Evolutionary conservation across 2,888 invertebrate species (phyloP), one percentile per base, ranked within the genome.

Genomic region (Yponomeuta evonymella): DNA sequence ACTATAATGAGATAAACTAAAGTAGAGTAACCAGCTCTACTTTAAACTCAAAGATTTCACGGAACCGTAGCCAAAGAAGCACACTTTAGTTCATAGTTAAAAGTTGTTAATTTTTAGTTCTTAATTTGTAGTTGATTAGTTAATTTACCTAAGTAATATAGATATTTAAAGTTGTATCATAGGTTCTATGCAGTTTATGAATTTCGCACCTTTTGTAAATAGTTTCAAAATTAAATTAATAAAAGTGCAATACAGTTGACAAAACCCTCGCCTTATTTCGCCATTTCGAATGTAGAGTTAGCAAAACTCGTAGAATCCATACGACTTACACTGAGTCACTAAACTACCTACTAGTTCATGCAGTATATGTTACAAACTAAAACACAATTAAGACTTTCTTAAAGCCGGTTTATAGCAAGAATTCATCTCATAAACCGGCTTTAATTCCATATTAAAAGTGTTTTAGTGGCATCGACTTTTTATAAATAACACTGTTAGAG

Each of bases 151-250:
- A 43, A 8, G 12, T 70, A 65, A 67, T 33, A 43, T 33, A 43
- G 51, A 58, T 15, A 58, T 58, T n/a, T 11, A 15, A 29, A 67
- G 81, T 83, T 89, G 88, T 90, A 81, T 82, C 81, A 78, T 80
- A 78, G 74, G 76, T 84, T 80, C 81, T 83, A 82, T 79, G 75
- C 75, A 72, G 73, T 64, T 70, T 71, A 74, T 80, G 77, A 76
- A 76, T 77, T 58, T 74, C 74, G 85, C 89, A 90, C 86, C 79
- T 85, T 48, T 88, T 90, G 90, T 91, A 90, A 81, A 90, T 89
- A 90, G 84, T 88, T 58, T 58, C 84, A 85, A 87, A 83, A 74
- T 77, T 83, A 79, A 76, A 77, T 66, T 70, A 87, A 85, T 87
- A 84, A 89, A 88, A 77, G 82, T 87, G 85, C 85, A 88, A 88